Evolutionary conservation across 2,888 invertebrate species (phyloP), one percentile per base, ranked within the genome.

Genomic region (Dermolepida albohirtum): DNA sequence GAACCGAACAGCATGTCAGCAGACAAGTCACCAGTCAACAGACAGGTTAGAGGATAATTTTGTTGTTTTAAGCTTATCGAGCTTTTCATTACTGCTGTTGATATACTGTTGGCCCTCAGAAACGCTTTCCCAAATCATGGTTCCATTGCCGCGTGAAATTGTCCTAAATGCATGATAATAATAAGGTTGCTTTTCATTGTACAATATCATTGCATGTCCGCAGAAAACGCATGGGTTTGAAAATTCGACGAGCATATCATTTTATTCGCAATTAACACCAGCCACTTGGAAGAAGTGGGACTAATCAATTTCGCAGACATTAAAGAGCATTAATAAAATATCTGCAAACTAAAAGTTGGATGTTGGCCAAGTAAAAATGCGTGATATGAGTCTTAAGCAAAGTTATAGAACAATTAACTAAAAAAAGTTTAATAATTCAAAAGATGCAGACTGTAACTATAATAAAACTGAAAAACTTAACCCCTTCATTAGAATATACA

Each of bases 1-100:
- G 89, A 82, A 91, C 91, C 77, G 92, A 93, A 86, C 91, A 91
- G 84, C 92, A 90, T 83, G 89, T 91, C 85, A 91, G 91, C 77
- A 87, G 91, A 81, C 92, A 93, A 85, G 87, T 91, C 86, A 90
- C 91, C 85, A 83, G 82, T 74, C 84, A 84, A 84, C 91, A 92
- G 85, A 89, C 90, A 91, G 91, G 92, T 83, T 79, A 83, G 83
- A 57, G 59, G 34, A 47, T 34, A 62, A 49, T 47, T 49, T 62
- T 52, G 51, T 62, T 62, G 41, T 22, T 47, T 59, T 47, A 27
- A 59, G 51, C 51, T 51, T 62, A 17, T 17, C 34, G 64, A 64
- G 64, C 64, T 64, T 64, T 17, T 34, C 51, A 52, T 64, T 41
- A 7, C 64, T 29, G 64, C 64, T 52, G 51, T 64, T 52, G 51